These are phyloP conservation scores for Eulemur albifrons DNA, from an alignment of 2,797 vertebrate genomes.

Conservation along the genomic window DNA sequence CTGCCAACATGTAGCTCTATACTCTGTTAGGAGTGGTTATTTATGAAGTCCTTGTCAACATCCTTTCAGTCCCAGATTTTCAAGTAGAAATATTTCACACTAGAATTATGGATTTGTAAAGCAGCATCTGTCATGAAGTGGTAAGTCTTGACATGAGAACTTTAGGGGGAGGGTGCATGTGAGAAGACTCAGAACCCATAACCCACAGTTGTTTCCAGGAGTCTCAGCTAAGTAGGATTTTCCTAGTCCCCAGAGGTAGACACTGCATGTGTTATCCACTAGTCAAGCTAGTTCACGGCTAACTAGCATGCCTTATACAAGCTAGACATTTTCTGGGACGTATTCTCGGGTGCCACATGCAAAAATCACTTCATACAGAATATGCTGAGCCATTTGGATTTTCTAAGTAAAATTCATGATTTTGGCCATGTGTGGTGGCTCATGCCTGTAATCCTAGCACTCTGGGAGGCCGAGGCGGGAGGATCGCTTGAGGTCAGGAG, in stretches of 20 bases:
- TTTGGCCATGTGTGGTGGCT: not conserved
- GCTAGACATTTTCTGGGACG: not conserved
- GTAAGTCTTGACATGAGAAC: not conserved
- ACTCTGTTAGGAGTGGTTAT: not conserved
- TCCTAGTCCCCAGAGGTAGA: not conserved
- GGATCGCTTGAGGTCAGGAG: no score
- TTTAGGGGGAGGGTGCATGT: not conserved
- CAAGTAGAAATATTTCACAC: not conserved
- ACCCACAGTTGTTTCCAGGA: not conserved
- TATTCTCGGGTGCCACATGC: not conserved
- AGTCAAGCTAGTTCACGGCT: not conserved
- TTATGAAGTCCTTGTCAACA: not conserved
- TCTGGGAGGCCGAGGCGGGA: no score
- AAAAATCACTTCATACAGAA: not conserved
- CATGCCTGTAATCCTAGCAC: no score
- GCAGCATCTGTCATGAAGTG: not conserved
- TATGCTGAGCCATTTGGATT: not conserved
- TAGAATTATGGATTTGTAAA: not conserved
- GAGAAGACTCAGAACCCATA: not conserved
- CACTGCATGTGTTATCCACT: not conserved
- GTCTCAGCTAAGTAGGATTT: not conserved
- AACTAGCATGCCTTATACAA: not conserved
- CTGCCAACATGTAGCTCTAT: not conserved
- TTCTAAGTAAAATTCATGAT: not conserved
- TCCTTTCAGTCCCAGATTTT: conserved; percentile 9